phyloP scores from a whole-genome alignment of 2,113 vertebrate species.

The Calidris pugnax region DNA sequence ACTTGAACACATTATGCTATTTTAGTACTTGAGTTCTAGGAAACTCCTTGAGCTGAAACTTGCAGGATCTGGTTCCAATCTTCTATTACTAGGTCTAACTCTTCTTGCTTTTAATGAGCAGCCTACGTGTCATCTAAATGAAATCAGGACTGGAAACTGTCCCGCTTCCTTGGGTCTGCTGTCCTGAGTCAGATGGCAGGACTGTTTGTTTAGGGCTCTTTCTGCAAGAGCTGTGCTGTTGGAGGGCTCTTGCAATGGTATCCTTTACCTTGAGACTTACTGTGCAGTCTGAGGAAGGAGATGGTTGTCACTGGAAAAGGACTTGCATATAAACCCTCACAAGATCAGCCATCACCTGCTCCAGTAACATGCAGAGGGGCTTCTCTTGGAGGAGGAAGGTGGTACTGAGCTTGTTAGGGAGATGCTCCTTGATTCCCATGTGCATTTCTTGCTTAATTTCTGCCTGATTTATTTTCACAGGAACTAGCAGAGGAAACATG shows the following conservation, averaged over 20 bases:
- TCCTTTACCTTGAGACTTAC: background rate
- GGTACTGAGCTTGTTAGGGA: background rate
- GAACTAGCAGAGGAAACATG: background rate
- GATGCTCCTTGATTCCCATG: background rate
- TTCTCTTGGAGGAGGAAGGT: background rate
- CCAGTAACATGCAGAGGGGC: background rate
- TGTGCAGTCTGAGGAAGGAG: background rate
- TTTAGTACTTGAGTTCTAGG: background rate
- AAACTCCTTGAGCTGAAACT: background rate
- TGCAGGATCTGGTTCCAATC: background rate
- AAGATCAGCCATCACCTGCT: background rate
- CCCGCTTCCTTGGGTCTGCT: background rate
- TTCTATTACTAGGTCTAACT: background rate
- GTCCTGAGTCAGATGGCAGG: no score
- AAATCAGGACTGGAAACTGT: background rate
- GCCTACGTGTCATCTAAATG: background rate
- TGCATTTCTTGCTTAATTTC: background rate
- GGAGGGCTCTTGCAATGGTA: fast-evolving
- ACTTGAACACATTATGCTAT: background rate
- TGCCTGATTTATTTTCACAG: background rate
- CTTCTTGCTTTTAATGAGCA: background rate
- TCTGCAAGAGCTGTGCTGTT: background rate
- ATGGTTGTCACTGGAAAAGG: background rate
- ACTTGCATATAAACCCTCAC: background rate
- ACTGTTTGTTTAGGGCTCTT: background rate